Conservation (phyloP, 2,113 vertebrate species). For the Zootoca vivipara region DNA sequence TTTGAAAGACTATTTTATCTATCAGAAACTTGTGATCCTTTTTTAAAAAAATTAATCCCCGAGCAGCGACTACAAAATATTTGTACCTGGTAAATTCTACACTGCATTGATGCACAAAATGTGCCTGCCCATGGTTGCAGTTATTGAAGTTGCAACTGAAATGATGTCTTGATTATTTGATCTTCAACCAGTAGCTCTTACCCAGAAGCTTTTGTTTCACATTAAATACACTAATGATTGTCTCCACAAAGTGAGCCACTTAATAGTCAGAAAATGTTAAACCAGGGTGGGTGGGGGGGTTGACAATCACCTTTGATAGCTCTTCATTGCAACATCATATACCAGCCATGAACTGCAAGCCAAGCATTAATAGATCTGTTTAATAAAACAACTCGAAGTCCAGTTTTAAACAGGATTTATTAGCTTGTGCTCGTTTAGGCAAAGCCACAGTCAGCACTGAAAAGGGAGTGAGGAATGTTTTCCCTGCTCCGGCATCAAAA, state of each 20-base stretch:
- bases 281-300: constrained; percentile 35
- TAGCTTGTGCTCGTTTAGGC: constrained; percentile 1
- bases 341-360: constrained; percentile 61
- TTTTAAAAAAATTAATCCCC: constrained; percentile 73
- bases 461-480: not conserved
- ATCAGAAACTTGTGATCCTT: constrained; percentile 57
- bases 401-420: constrained; percentile 61
- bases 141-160: constrained; percentile 78
- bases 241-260: constrained; percentile 73
- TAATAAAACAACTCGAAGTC: constrained; percentile 62
- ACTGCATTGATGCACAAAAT: constrained; percentile 80
- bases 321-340: constrained; percentile 63
- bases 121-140: constrained; percentile 77
- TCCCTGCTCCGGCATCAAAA: not conserved
- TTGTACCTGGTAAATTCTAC: constrained; percentile 79
- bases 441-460: not conserved
- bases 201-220: constrained; percentile 78
- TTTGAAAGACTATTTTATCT: constrained; percentile 53
- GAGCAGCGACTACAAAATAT: constrained; percentile 55
- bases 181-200: constrained; percentile 78
- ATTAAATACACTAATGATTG: constrained; percentile 77
- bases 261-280: constrained; percentile 75
- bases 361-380: constrained; percentile 63
- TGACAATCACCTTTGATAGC: constrained; percentile 72
- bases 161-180: constrained; percentile 76